Base-by-base conservation (phyloP, 2,113 vertebrate genomes). In the Clinocottus analis region DNA sequence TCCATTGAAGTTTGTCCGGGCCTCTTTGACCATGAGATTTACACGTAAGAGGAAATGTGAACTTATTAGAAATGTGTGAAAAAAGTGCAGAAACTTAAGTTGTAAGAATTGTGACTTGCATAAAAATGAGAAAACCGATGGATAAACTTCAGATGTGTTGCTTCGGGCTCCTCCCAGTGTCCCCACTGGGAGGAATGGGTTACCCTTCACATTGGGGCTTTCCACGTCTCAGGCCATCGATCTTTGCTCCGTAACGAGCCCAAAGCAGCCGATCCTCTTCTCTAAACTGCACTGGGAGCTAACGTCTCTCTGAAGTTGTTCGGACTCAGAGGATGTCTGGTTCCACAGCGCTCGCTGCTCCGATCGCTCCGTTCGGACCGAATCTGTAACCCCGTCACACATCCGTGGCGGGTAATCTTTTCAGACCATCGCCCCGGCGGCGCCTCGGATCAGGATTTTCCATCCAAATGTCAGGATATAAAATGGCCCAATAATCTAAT, bases 401-500 rank as follows among this genome's bases (percentile, higher is more conserved):
- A 27, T 39, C 11, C 11, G 29, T 23, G 71, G 19, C 62, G 63
- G 53, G 83, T 90, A 80, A 86, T 80, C 84, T 83, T 83, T 75
- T 80, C 73, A 82, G 71, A 59, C 59, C 53, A 77, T 84, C 39
- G n/a, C 79, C 41, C 41, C 69, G 27, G 68, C 58, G 43, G 39
- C 75, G 49, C 39, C 61, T 84, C 78, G 73, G 77, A 75, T 87
- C 77, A 68, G 60, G 61, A 65, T 84, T 77, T 79, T 66, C 56
- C 78, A 59, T 84, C 47, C 69, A 78, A 84, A 86, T 78, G 69
- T 83, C 73, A 78, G 56, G 55, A 72, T 72, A 76, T 79, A 73
- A 70, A 79, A 79, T 27, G 47, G 66, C 58, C 72, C n/a, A 53
- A 80, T 89, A 81, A 87, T 86, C 72, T 73, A 65, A 49, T 59